Conservation (phyloP, 1,140 invertebrate genomes). For the Nomia melanderi region DNA sequence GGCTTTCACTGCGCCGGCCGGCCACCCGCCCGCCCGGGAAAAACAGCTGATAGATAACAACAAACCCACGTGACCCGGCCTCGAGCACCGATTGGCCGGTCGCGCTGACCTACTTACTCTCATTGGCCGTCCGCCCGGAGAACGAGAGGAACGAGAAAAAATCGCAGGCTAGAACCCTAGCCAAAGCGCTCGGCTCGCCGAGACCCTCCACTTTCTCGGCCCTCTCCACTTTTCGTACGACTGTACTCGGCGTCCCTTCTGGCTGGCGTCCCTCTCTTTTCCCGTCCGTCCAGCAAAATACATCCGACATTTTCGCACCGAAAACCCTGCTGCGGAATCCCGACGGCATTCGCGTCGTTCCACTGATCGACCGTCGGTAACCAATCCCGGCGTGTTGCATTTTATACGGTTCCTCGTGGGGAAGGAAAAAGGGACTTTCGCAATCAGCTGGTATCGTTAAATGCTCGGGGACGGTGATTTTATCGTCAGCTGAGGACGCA, state of each 20-base stretch:
- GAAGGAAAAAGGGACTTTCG: neutral
- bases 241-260: conserved; percentile 55
- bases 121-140: conserved; percentile 72
- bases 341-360: too few species aligned
- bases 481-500: conserved; percentile 65
- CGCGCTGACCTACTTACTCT: conserved; percentile 67
- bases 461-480: conserved; percentile 46
- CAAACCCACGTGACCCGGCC: conserved; percentile 82
- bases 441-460: conserved; percentile 56
- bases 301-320: too few species aligned
- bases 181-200: conserved; percentile 58
- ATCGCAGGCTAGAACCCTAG: conserved; percentile 67
- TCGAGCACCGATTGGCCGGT: conserved; percentile 71
- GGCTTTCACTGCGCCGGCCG: conserved; percentile 73
- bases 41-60: conserved; percentile 84
- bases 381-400: too few species aligned
- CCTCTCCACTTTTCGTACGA: conserved; percentile 34
- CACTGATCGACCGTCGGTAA: too few species aligned
- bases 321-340: neutral
- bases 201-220: conserved; percentile 62
- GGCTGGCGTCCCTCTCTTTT: conserved; percentile 41
- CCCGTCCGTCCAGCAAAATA: too few species aligned
- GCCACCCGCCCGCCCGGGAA: conserved; percentile 74
- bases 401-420: too few species aligned
- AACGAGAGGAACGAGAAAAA: conserved; percentile 72